Evolutionary conservation across 1,140 invertebrate species (phyloP).

Genomic region (Pissodes strobi): DNA sequence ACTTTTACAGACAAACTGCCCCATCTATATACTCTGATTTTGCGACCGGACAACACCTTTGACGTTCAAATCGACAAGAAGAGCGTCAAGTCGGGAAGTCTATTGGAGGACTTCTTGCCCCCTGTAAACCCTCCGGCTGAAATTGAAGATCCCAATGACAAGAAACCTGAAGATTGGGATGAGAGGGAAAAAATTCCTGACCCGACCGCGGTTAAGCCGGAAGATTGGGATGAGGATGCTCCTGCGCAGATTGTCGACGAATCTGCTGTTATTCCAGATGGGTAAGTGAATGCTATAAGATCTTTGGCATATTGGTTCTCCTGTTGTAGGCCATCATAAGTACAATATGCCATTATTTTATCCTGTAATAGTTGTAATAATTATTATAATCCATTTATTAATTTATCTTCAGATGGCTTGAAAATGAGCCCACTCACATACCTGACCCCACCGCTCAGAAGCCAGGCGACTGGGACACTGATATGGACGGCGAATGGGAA

Average conservation of each 20-base stretch:
- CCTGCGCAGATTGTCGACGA: slow-evolving; percentile 89
- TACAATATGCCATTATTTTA: too few relatives aligned
- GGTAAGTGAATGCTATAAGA: slow-evolving; percentile 51
- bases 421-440: slow-evolving; percentile 87
- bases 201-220: slow-evolving; percentile 84
- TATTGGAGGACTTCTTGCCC: slow-evolving; percentile 89
- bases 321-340: neutral
- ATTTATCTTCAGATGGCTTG: slow-evolving; percentile 72
- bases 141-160: slow-evolving; percentile 93
- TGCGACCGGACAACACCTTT: slow-evolving; percentile 88
- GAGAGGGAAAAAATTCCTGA: slow-evolving; percentile 93
- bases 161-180: slow-evolving; percentile 93
- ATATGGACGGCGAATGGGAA: slow-evolving; percentile 99
- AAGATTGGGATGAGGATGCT: slow-evolving; percentile 95
- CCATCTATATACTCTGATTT: slow-evolving; percentile 90
- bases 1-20: slow-evolving; percentile 94
- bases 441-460: slow-evolving; percentile 86
- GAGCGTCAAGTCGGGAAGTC: slow-evolving; percentile 80
- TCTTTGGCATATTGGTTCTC: neutral
- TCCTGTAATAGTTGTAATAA: neutral
- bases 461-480: slow-evolving; percentile 95
- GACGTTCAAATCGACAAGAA: slow-evolving; percentile 73
- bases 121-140: slow-evolving; percentile 93
- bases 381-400: too few relatives aligned
- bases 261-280: slow-evolving; percentile 83